Evolutionary conservation across 2,797 vertebrate species (phyloP).

Genomic region (Alectoris magna): DNA sequence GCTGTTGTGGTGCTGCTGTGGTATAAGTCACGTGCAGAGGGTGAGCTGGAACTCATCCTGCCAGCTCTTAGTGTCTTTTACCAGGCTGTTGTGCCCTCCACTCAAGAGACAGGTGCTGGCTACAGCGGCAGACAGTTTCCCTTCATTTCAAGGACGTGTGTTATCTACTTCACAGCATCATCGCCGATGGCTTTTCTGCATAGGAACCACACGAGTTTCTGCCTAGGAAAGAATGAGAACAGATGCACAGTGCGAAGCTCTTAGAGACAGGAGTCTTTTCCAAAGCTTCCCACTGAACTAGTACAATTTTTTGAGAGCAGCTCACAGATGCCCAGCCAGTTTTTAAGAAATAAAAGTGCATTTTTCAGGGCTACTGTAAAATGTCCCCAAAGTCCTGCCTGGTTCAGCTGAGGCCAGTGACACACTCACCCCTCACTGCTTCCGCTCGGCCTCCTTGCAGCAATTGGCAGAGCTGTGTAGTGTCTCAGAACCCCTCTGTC

Average conservation of each 20-base stretch:
- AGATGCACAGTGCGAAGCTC: neutral
- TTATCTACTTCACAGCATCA: neutral
- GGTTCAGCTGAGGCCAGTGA: neutral
- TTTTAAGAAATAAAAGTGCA: neutral
- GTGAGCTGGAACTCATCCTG: constrained; percentile 75
- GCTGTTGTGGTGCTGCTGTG: constrained; percentile 30
- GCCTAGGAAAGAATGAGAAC: constrained; percentile 18
- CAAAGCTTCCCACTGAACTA: neutral
- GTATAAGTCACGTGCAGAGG: constrained; percentile 55
- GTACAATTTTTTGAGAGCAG: neutral
- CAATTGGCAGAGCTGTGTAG: neutral
- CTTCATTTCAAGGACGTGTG: neutral
- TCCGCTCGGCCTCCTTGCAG: constrained; percentile 11
- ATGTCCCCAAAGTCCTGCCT: neutral
- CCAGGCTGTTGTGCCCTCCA: neutral
- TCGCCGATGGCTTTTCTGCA: neutral
- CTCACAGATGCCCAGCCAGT: neutral
- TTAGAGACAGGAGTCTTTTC: neutral
- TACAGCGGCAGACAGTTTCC: neutral
- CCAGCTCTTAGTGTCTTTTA: neutral
- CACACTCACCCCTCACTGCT: accelerated
- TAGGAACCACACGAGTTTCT: neutral
- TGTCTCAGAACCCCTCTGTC: neutral
- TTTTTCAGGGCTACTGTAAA: neutral
- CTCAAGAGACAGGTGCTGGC: neutral